Conservation (phyloP, 2,113 vertebrate genomes). For the Gymnorhina tibicen region DNA sequence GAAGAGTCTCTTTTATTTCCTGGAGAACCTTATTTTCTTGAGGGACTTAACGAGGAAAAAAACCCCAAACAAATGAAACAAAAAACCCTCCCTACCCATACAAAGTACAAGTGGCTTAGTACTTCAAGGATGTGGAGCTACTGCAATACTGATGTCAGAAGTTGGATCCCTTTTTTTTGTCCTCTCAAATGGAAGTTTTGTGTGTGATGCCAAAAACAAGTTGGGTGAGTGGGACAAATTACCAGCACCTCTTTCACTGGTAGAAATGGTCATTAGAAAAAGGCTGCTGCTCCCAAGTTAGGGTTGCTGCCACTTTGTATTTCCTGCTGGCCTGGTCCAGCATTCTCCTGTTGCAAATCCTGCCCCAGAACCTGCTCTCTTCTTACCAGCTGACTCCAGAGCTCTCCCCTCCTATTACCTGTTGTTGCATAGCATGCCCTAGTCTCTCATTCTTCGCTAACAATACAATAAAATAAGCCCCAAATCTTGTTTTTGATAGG, state of each 20-base stretch:
- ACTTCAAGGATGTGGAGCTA: background rate
- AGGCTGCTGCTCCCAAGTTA: background rate
- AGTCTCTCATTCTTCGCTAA: background rate
- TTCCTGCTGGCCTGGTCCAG: background rate
- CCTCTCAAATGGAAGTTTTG: background rate
- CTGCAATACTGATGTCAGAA: background rate
- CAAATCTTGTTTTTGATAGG: background rate
- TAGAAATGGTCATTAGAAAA: background rate
- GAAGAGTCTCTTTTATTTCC: background rate
- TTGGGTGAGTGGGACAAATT: background rate
- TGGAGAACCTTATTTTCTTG: background rate
- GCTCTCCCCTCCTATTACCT: background rate
- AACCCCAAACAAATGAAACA: no score
- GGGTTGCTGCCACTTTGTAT: accelerated
- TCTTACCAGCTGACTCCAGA: background rate
- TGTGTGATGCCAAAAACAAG: background rate
- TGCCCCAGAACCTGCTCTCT: background rate
- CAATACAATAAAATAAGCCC: background rate
- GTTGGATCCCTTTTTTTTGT: background rate
- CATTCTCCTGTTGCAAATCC: background rate
- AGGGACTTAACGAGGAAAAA: background rate
- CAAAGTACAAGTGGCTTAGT: background rate
- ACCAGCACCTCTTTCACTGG: background rate
- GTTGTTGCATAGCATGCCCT: background rate
- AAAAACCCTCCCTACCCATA: background rate